Conservation (phyloP, 2,888 invertebrate genomes). For the Venusia cambrica region DNA sequence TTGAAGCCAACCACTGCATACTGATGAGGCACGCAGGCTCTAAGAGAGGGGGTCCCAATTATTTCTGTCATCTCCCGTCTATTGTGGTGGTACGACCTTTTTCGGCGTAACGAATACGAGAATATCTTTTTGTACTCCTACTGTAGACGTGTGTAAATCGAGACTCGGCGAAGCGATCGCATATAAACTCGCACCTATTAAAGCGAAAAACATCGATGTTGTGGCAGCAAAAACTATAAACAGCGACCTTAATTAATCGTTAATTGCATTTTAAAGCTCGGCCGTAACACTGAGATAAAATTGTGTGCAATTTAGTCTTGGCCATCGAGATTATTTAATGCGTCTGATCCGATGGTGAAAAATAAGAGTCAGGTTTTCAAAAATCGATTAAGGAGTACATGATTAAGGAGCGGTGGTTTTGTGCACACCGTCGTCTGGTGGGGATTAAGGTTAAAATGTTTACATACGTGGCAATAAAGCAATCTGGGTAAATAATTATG, state of each 20-base stretch:
- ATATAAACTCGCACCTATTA: conserved; percentile 24
- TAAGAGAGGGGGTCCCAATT: conserved; percentile 51
- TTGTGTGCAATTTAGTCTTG: conserved; percentile 60
- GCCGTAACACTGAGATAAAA: conserved; percentile 44
- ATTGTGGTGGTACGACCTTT: conserved; percentile 39
- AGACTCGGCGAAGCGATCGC: conserved; percentile 17
- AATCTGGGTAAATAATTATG: conserved; percentile 69
- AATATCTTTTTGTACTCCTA: conserved; percentile 28
- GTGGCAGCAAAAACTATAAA: conserved; percentile 32
- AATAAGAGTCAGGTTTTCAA: conserved; percentile 63
- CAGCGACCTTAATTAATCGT: conserved; percentile 38
- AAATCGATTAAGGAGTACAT: conserved; percentile 74
- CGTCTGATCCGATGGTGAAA: conserved; percentile 52
- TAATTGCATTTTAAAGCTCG: conserved; percentile 46
- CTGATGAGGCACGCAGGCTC: conserved; percentile 49
- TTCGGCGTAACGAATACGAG: conserved; percentile 33
- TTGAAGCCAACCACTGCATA: conserved; percentile 54
- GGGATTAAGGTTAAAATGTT: conserved; percentile 61
- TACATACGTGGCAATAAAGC: conserved; percentile 64
- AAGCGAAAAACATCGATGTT: conserved; percentile 29
- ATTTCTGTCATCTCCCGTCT: conserved; percentile 46
- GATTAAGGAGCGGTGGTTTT: conserved; percentile 63
- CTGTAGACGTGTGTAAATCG: conserved; percentile 29
- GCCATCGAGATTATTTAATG: conserved; percentile 59
- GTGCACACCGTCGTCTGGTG: conserved; percentile 42